Conservation (phyloP, 2,113 vertebrate genomes). For the Gallinago undulata region DNA sequence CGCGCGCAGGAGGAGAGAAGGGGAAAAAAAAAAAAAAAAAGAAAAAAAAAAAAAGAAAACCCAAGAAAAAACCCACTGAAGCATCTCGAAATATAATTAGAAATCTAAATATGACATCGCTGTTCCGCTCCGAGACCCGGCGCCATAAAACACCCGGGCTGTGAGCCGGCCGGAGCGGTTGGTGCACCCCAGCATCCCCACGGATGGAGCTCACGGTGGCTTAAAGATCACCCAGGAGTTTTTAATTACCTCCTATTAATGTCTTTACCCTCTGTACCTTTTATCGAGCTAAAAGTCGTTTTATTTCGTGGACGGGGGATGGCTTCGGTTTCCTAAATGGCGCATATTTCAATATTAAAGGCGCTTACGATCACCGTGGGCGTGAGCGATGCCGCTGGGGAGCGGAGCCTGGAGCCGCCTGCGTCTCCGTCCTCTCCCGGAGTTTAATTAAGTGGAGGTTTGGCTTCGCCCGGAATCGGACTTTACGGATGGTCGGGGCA, state of each 20-base stretch:
- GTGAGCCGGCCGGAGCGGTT: not conserved
- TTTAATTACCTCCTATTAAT: conserved; percentile 75
- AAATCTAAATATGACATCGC: conserved; percentile 1
- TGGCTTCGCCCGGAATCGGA: not conserved
- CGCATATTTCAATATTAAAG: conserved; percentile 77
- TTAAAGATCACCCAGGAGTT: conserved; percentile 69
- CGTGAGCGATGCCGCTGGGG: conserved; percentile 72
- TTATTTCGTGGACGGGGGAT: not conserved
- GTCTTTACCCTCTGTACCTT: conserved; percentile 68
- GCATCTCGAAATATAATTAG: conserved; percentile 33
- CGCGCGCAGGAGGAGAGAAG: not conserved
- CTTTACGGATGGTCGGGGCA: not conserved
- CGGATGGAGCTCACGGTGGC: not conserved
- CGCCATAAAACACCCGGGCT: not conserved
- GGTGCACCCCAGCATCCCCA: not conserved
- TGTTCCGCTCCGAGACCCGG: not conserved
- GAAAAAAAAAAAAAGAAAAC: too few species aligned
- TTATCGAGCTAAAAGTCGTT: conserved; percentile 64
- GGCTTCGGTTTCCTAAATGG: conserved; percentile 70
- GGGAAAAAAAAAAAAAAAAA: too few species aligned
- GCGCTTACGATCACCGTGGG: conserved; percentile 62
- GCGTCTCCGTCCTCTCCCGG: conserved; percentile 28
- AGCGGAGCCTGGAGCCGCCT: conserved; percentile 11
- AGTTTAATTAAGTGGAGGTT: conserved; percentile 66
- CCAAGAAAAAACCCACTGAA: not conserved